Evolutionary conservation across 1,140 invertebrate genomes (phyloP).

Genomic region (Dinoponera quadriceps): DNA sequence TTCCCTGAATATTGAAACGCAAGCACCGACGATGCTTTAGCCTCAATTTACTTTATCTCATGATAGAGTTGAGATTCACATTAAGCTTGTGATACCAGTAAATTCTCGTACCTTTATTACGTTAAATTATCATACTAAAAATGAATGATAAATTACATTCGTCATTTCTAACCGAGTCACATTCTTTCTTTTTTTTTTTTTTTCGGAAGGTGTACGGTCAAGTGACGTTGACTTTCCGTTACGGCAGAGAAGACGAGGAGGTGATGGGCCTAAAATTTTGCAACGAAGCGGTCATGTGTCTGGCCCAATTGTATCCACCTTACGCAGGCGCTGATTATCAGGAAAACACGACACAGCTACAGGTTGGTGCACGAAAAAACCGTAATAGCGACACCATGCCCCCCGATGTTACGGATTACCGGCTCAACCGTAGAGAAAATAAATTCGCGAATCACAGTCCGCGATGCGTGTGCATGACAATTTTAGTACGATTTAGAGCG

Average conservation of each 20-base stretch:
- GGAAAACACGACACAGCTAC: slow-evolving; percentile 89
- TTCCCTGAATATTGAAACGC: background rate
- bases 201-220: slow-evolving; percentile 90
- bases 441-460: background rate
- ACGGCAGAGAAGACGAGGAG: slow-evolving; percentile 96
- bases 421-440: background rate
- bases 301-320: slow-evolving; percentile 93
- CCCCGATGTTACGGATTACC: background rate
- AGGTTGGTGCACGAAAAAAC: slow-evolving; percentile 86
- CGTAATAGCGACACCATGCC: background rate
- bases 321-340: slow-evolving; percentile 86
- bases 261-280: slow-evolving; percentile 97
- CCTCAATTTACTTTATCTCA: background rate
- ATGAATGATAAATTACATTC: slow-evolving; percentile 23
- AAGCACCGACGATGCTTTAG: background rate
- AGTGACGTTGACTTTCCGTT: slow-evolving; percentile 94
- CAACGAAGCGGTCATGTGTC: slow-evolving; percentile 95
- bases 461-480: too few species aligned
- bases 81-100: background rate
- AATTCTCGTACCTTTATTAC: background rate
- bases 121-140: slow-evolving; percentile 21
- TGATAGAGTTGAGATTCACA: background rate
- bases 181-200: too few species aligned
- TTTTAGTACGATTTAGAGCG: background rate
- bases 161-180: background rate